Evolutionary conservation across 2,113 vertebrate genomes (phyloP), one percentile per base, ranked within the genome.

Genomic region (Alethe diademata): DNA sequence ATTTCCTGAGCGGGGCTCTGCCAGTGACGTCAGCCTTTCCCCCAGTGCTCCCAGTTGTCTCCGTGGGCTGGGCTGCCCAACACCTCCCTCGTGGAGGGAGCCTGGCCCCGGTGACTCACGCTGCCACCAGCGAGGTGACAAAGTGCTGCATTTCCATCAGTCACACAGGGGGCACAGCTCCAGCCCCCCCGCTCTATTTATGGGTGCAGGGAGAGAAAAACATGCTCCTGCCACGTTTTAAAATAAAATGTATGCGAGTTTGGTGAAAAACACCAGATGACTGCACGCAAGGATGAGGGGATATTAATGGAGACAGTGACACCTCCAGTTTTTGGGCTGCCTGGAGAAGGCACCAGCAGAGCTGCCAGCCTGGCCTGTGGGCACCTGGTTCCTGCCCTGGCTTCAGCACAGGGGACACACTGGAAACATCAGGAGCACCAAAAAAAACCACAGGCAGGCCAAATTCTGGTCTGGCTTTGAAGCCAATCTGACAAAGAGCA

Each of bases 251-350:
- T 2, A 17, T 48, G 89, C 7, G 69, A 64, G 61, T 10, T 56
- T 47, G 19, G 18, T 24, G 79, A 36, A 67, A 51, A 84, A 88
- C 51, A 65, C n/a, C 85, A 86, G 85, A 76, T 81, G 92, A 90
- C 5, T 31, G 45, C 66, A 10, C 12, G 2, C 79, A 24, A 5
- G 65, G 31, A 58, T 29, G 86, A 54, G 23, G 83, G 69, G 72
- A 92, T 89, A 45, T 56, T 84, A 54, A 89, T 86, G 87, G 73
- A 93, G 94, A 93, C 48, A 87, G 83, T 69, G 92, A 94, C 94
- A 93, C 84, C 91, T 86, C 94, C 93, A 86, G 94, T 71, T 80
- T 18, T 9, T 17, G 56, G 50, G 82, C 60, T 78, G 83, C 94
- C 72, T 83, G 89, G 50, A 47, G 88, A 40, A 51, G 4, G 10